Conservation (phyloP, 2,797 vertebrate genomes). For the Acomys russatus region DNA sequence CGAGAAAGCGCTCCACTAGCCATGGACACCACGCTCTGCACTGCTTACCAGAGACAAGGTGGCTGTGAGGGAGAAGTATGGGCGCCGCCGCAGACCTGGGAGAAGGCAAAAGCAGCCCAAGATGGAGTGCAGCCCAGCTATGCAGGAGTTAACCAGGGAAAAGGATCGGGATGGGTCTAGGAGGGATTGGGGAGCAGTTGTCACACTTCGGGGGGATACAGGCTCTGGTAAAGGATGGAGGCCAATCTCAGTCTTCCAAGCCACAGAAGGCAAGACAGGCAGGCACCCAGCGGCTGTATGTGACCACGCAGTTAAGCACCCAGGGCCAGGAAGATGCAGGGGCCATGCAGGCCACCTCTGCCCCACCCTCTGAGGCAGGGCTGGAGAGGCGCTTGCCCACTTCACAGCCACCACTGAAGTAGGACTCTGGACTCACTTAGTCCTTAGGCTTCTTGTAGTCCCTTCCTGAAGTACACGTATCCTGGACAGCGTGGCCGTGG, state of each 20-base stretch:
- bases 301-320: background rate
- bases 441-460: background rate
- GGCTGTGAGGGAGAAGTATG: background rate
- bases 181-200: background rate
- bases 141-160: background rate
- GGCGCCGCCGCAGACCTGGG: too few relatives aligned
- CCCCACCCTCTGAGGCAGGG: background rate
- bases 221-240: background rate
- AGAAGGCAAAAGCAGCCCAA: background rate
- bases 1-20: background rate
- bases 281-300: background rate
- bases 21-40: background rate
- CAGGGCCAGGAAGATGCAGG: background rate
- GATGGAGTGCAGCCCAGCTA: background rate
- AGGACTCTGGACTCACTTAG: background rate
- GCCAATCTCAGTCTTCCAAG: background rate
- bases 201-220: background rate
- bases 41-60: background rate
- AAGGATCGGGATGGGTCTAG: accelerated
- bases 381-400: background rate
- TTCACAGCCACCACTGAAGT: background rate
- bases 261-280: background rate
- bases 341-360: background rate
- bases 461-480: background rate
- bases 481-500: background rate